These are phyloP conservation scores for Dimorphilus gyrociliatus DNA, from an alignment of 2,888 invertebrate species.

Conservation along the genomic window DNA sequence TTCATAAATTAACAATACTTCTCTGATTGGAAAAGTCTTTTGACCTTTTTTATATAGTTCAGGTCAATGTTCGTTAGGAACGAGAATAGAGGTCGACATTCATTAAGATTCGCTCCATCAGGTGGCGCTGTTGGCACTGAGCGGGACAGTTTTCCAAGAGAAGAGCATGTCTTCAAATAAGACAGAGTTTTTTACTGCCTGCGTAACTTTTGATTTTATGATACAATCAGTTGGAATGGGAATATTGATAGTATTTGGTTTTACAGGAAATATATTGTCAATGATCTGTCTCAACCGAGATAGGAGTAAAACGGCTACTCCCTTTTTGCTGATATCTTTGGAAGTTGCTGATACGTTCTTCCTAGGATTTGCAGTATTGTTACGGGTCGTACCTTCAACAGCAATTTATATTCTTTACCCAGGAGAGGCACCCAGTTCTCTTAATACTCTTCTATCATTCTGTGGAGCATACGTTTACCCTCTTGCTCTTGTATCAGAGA, in stretches of 20 bases:
- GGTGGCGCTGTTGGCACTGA: too few relatives aligned
- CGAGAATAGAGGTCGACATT: too few relatives aligned
- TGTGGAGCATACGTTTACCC: conserved; percentile 10
- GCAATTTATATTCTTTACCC: conserved; percentile 4
- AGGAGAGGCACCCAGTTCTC: too few relatives aligned
- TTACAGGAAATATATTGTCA: conserved; percentile 12
- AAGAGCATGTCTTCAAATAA: too few relatives aligned
- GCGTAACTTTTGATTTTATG: conserved; percentile 11
- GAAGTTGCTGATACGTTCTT: conserved; percentile 13
- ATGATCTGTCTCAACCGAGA: conserved; percentile 12
- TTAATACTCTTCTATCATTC: conserved; percentile 8
- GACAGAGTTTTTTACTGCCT: conserved; percentile 3
- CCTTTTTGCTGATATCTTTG: conserved; percentile 11
- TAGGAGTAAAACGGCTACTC: conserved; percentile 14
- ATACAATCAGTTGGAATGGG: conserved; percentile 14
- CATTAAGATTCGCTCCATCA: too few relatives aligned
- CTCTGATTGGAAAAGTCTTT: too few relatives aligned
- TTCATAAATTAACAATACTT: too few relatives aligned
- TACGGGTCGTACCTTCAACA: conserved; percentile 9
- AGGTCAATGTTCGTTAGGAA: too few relatives aligned
- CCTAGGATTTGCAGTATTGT: conserved; percentile 10
- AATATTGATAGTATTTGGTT: conserved; percentile 11
- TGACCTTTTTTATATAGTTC: too few relatives aligned
- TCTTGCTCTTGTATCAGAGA: conserved; percentile 9
- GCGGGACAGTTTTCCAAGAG: too few relatives aligned